Base-by-base conservation (phyloP, 1,140 invertebrate genomes). In the Cyclina sinensis region DNA sequence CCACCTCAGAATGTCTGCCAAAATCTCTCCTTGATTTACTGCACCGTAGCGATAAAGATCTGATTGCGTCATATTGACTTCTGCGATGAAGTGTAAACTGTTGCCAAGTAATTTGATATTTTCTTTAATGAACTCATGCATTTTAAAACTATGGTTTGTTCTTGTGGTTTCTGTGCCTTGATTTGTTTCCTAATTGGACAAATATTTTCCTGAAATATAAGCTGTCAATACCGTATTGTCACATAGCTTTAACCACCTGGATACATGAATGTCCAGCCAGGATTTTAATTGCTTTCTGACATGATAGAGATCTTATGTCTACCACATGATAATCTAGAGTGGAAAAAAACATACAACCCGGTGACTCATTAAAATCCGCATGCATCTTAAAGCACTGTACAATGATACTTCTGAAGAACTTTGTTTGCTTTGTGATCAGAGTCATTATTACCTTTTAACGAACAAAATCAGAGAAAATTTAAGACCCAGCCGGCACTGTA, bases 211-310 rank as follows among this genome's bases (percentile, higher is more conserved):
- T 70, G 65, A 27, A 70, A 70, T 70, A 70, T 37, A 39, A 70
- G 24, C 30, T 70, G 65, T 70, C 65, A 70, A 70, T 70, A 37
- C 21, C 14, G 14, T 37, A 70, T 70, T 70, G 30, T 70, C 32
- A 39, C 65, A 70, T 37, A 4, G 24, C 21, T 62, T 24, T 7
- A 5, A 27, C 16, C 65, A 70, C 32, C 65, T 70, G 65, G 65
- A 37, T 11, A 70, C 14, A 70, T 65, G 24, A 30, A 1, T 65
- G 59, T 35, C 59, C 59, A 30, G 59, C 16, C 59, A 18, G 4
- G 11, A 16, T 21, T 9, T 65, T 65, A 11, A 65, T 65, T 35
- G 59, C 27, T 65, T 27, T 30, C 27, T 30, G 5, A 30, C 59
- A 65, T 27, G 59, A 18, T 5, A 65, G 24, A 65, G 11, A 4